These are phyloP conservation scores for Scolopax mira DNA, from an alignment of 2,113 vertebrate genomes.

Conservation along the genomic window DNA sequence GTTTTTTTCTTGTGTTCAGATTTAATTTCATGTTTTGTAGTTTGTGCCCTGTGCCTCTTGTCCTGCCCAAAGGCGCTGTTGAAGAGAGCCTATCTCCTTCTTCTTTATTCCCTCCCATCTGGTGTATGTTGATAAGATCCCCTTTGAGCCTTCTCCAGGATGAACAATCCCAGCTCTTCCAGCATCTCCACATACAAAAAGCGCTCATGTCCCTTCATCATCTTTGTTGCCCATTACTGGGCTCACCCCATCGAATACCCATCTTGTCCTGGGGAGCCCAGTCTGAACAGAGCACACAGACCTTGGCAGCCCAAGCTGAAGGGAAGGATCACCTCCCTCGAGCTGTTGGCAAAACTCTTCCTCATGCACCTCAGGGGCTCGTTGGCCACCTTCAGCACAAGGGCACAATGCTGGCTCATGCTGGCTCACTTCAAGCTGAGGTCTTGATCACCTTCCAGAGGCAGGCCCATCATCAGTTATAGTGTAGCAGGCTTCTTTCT, in stretches of 20 bases:
- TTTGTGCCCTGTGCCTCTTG: neutral
- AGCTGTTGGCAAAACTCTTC: neutral
- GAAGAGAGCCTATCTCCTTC: neutral
- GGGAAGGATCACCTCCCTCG: neutral
- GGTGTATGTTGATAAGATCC: neutral
- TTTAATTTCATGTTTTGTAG: neutral
- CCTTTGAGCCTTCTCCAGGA: neutral
- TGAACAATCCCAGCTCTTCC: neutral
- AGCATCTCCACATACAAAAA: neutral
- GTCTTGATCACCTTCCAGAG: neutral
- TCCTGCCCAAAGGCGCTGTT: neutral
- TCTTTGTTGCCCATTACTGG: neutral
- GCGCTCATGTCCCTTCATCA: neutral
- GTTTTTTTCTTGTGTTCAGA: neutral
- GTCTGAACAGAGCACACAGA: neutral
- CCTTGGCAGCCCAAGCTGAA: neutral
- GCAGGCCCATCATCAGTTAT: neutral
- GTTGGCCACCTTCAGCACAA: rapidly evolving
- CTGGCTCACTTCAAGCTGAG: neutral
- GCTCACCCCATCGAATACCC: neutral
- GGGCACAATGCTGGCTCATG: neutral
- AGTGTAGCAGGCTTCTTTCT: neutral
- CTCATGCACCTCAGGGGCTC: neutral
- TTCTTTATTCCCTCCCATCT: neutral
- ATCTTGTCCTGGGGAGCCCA: neutral